Evolutionary conservation across 2,797 vertebrate genomes (phyloP), one percentile per base, ranked within the genome.

Genomic region (Mycteria americana): DNA sequence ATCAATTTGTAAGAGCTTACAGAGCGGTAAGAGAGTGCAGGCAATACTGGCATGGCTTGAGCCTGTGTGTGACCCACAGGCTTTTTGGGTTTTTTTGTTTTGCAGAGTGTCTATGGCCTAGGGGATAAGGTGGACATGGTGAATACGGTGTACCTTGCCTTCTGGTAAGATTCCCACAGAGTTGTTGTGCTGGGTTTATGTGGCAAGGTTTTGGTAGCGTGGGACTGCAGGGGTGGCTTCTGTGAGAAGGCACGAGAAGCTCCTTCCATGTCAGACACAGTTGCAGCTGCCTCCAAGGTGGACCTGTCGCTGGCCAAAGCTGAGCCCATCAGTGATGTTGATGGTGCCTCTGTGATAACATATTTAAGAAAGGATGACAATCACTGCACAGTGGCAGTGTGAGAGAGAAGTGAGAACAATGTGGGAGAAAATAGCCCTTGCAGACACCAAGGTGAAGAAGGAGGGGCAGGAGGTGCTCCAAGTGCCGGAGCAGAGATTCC

Each of bases 401-500:
- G 50, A 54, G 33, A 31, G 37, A 73, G 18, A 48, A 64, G 30
- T n/a, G 23, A 46, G 80, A 83, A 39, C 23, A 45, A 2, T 25
- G 17, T 43, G 37, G 67, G 45, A 59, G 45, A 35, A 43, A 43
- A 59, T 10, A n/a, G 5, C 35, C 7, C 17, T 57, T 57, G 31
- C 51, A 50, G 43, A 18, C 35, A 16, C 7, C 33, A 46, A 33
- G 18, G 50, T 46, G 48, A 31, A 53, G 27, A 13, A 8, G 21
- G 13, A 46, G 16, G 21, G 45, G 14, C 18, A 54, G 13, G 41
- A 63, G 11, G 14, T 54, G 14, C n/a, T 37, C n/a, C 30, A 41
- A 17, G 31, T 1, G 1, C 8, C 2, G 0, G 51, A 45, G 11
- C 27, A 27, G 28, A 64, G n/a, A 39, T 54, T 31, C 7, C 24